Conservation (phyloP, 2,797 vertebrate genomes). For the Carduelis carduelis region DNA sequence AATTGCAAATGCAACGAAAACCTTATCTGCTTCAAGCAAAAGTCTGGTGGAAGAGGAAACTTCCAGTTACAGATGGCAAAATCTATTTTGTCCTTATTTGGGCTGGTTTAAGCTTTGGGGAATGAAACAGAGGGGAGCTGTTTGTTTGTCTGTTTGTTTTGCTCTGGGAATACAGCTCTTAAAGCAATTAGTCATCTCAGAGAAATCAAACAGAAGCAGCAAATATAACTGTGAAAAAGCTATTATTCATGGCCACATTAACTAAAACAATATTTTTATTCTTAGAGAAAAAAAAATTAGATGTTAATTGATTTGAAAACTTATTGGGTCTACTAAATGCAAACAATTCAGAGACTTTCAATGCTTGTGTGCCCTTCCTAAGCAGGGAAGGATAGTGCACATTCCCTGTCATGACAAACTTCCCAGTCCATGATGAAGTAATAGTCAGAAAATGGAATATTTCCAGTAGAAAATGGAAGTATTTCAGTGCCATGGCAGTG, state of each 20-base stretch:
- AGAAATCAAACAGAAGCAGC: slow-evolving; percentile 33
- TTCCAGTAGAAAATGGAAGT: neutral
- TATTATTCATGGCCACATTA: slow-evolving; percentile 27
- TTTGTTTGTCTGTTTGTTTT: slow-evolving; percentile 40
- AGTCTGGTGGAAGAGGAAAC: slow-evolving; percentile 13
- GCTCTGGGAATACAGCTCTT: slow-evolving; percentile 6
- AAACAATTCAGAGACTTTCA: neutral
- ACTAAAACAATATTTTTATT: neutral
- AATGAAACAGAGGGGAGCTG: neutral
- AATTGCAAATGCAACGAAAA: slow-evolving; percentile 55
- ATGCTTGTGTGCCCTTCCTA: neutral
- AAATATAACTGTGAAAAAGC: slow-evolving; percentile 31
- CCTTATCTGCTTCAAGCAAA: slow-evolving; percentile 44
- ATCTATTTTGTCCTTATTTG: slow-evolving; percentile 23
- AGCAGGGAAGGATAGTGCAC: neutral
- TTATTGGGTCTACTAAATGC: neutral
- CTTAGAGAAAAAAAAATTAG: neutral
- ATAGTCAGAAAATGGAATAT: neutral
- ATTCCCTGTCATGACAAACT: neutral
- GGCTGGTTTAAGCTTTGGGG: neutral
- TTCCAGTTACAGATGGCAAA: slow-evolving; percentile 2
- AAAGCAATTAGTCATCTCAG: slow-evolving; percentile 58
- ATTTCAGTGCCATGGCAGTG: neutral
- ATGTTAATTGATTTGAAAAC: neutral
- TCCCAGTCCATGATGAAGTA: neutral